Percentiles rank a stretch among this genome's conserved stretches.
Evolutionary conservation across 2,888 invertebrate species (phyloP).

Genomic region (Eristalis intricaria): DNA sequence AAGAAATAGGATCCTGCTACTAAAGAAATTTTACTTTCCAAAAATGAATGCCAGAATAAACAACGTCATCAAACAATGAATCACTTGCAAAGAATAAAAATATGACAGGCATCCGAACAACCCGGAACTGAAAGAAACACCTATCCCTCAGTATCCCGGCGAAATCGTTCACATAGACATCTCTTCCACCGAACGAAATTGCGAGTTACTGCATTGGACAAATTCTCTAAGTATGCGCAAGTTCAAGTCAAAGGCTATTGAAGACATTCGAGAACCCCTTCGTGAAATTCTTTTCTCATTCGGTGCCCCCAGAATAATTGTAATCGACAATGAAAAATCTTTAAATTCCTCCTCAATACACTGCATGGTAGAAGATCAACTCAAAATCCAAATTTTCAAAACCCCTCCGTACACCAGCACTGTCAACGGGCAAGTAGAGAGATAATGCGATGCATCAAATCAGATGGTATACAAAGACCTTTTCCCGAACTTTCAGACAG

Average conservation of each 20-base stretch:
- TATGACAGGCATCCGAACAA: conserved; percentile 18
- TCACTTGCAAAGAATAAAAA: conserved; percentile 14
- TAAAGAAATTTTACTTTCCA: conserved; percentile 42
- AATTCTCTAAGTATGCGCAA: conserved; percentile 35
- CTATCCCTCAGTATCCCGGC: too few species aligned
- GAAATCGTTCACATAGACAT: conserved; percentile 4
- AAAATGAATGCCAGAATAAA: conserved; percentile 26
- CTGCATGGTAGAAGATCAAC: conserved; percentile 28
- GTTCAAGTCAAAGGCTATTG: conserved; percentile 31
- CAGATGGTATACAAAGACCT: conserved; percentile 5
- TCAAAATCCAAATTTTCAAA: too few species aligned
- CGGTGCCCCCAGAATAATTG: conserved; percentile 27
- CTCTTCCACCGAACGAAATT: conserved; percentile 18
- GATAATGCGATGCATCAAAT: conserved; percentile 38
- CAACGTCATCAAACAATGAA: conserved; percentile 9
- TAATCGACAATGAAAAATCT: conserved; percentile 48
- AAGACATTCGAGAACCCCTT: conserved; percentile 32
- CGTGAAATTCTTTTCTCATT: conserved; percentile 23
- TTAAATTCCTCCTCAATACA: conserved; percentile 34
- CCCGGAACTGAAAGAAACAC: not conserved
- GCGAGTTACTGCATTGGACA: conserved; percentile 39
- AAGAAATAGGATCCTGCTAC: conserved; percentile 14
- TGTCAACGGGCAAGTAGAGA: conserved; percentile 56
- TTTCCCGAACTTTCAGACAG: conserved; percentile 40
- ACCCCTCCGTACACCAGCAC: too few species aligned